Percentiles rank a stretch among this genome's conserved stretches.
Conservation (phyloP, 2,113 vertebrate genomes). For the Pimephales promelas region DNA sequence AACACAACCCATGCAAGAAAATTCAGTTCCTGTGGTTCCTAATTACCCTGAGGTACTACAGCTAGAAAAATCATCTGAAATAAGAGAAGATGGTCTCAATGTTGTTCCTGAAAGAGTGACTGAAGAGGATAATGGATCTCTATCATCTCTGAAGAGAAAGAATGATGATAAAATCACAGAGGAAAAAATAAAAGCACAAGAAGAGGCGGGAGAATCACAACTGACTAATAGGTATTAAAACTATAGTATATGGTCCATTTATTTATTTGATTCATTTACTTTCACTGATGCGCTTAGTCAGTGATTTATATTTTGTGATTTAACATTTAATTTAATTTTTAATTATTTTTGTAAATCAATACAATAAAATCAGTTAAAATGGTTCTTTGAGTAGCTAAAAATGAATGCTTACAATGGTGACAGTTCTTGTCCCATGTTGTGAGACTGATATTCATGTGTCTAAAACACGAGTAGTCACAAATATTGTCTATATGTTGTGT, state of each 20-base stretch:
- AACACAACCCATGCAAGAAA: neutral
- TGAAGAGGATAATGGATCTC: neutral
- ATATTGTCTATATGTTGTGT: conserved; percentile 8
- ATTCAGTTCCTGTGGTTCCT: neutral
- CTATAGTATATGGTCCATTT: neutral
- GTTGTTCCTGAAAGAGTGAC: neutral
- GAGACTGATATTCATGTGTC: neutral
- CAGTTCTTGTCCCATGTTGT: neutral
- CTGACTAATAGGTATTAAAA: conserved; percentile 9
- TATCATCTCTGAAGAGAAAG: conserved; percentile 3
- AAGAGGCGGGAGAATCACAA: neutral
- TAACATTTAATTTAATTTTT: neutral
- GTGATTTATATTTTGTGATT: neutral
- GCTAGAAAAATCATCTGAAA: neutral
- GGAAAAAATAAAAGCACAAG: neutral
- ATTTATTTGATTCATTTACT: neutral
- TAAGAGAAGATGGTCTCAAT: neutral
- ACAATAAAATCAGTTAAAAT: neutral
- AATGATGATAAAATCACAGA: conserved; percentile 4
- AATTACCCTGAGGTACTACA: neutral
- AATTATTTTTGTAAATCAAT: neutral
- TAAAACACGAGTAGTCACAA: neutral
- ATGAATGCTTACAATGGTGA: neutral
- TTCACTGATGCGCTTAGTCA: neutral
- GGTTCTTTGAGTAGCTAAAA: neutral